A percentile compares a stretch with the other conserved stretches of the same genome.
Conservation (phyloP, 2,888 invertebrate species). For the Cheiracanthium punctorium region DNA sequence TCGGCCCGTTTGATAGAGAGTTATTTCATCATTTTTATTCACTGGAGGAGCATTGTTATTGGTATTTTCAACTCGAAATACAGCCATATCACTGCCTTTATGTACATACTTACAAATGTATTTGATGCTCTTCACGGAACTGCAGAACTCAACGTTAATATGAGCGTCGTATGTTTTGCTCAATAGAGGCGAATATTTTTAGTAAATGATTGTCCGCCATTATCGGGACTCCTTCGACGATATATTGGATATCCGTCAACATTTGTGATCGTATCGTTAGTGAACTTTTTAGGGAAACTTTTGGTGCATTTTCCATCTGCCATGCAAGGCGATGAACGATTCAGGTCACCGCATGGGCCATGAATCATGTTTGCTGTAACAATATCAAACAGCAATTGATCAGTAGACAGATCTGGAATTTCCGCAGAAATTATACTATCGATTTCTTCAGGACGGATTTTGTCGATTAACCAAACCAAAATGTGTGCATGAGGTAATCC, state of each 20-base stretch:
- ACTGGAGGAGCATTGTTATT: too few species aligned
- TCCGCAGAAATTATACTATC: constrained; percentile 62
- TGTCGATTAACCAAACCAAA: constrained; percentile 1
- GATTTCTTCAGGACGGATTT: constrained; percentile 17
- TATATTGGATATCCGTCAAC: neutral
- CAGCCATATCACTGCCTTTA: too few species aligned
- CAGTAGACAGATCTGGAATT: neutral
- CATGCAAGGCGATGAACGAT: constrained; percentile 11
- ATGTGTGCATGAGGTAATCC: constrained; percentile 74
- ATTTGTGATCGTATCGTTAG: neutral
- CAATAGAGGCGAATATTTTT: too few species aligned
- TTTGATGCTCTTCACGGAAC: too few species aligned
- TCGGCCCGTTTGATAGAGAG: too few species aligned
- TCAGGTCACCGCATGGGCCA: neutral
- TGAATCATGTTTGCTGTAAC: constrained; percentile 48
- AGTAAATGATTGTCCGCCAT: constrained; percentile 21
- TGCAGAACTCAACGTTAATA: too few species aligned
- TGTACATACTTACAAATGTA: too few species aligned
- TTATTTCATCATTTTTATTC: too few species aligned
- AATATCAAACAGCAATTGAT: neutral
- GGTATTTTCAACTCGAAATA: too few species aligned
- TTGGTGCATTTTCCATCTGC: constrained; percentile 11
- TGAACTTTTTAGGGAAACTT: neutral
- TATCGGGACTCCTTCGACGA: constrained; percentile 19
- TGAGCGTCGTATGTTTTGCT: too few species aligned